Percentiles rank a stretch among this genome's conserved stretches.
Evolutionary conservation across 1,140 invertebrate species (phyloP).

Genomic region (Cyclargus thomasi): DNA sequence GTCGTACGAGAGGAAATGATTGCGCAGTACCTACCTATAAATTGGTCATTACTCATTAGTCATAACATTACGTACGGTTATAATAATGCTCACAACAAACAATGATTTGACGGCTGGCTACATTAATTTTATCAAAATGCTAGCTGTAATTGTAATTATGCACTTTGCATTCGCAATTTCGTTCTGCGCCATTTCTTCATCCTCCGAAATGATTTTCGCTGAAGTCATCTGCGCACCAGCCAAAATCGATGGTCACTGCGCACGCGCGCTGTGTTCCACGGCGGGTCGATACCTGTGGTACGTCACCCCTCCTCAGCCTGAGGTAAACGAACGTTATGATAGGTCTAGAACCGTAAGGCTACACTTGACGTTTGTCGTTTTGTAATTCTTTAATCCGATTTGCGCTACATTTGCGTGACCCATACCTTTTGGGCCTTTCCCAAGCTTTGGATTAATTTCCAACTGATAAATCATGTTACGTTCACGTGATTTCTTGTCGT

Average conservation of each 20-base stretch:
- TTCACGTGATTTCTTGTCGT: background rate
- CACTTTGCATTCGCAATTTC: background rate
- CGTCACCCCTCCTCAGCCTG: constrained; percentile 41
- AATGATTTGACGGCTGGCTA: too few relatives aligned
- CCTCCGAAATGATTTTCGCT: background rate
- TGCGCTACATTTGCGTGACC: background rate
- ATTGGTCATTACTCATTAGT: too few relatives aligned
- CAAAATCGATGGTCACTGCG: constrained; percentile 35
- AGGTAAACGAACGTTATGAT: constrained; percentile 62
- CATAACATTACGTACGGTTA: too few relatives aligned
- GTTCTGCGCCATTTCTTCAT: background rate
- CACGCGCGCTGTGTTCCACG: constrained; percentile 31
- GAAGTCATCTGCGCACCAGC: background rate
- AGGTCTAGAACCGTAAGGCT: constrained; percentile 44
- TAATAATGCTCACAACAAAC: too few relatives aligned
- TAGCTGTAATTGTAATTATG: background rate
- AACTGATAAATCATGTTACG: background rate
- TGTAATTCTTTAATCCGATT: background rate
- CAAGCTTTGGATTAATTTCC: background rate
- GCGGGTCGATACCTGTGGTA: constrained; percentile 29
- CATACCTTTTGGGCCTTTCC: background rate
- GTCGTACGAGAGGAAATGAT: too few relatives aligned
- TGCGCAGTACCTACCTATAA: too few relatives aligned
- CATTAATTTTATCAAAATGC: background rate
- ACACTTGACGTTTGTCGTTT: background rate